A percentile compares a stretch with the other conserved stretches of the same genome.
Evolutionary conservation across 2,888 invertebrate genomes (phyloP).

Genomic region (Dastarcus helophoroides): DNA sequence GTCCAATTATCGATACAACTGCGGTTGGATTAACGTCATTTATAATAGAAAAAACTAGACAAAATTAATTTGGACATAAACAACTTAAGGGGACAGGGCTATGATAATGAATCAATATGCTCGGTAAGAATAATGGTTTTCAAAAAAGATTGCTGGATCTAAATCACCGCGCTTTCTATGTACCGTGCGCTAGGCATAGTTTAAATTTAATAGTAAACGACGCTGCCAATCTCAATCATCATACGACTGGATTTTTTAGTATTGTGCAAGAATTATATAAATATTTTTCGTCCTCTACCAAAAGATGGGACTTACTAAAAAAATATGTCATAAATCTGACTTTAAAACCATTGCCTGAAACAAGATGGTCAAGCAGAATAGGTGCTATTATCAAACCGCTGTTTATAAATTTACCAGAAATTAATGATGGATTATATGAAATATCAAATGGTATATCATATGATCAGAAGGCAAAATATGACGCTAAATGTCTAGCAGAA

Average conservation of each 20-base stretch:
- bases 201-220: slow-evolving; percentile 22
- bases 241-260: slow-evolving; percentile 16
- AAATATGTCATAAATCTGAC: slow-evolving; percentile 8
- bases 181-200: slow-evolving; percentile 20
- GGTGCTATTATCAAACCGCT: slow-evolving; percentile 10
- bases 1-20: slow-evolving; percentile 12
- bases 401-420: no score
- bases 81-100: slow-evolving; percentile 14
- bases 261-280: slow-evolving; percentile 19
- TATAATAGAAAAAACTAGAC: slow-evolving; percentile 12
- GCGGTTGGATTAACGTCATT: slow-evolving; percentile 13
- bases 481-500: no score
- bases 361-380: slow-evolving; percentile 11
- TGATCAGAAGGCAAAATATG: no score
- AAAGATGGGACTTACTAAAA: slow-evolving; percentile 10
- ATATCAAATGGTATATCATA: no score
- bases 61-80: slow-evolving; percentile 10
- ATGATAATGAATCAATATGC: slow-evolving; percentile 18
- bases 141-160: slow-evolving; percentile 16
- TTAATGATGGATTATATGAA: no score
- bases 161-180: slow-evolving; percentile 19
- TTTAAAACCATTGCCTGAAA: slow-evolving; percentile 11
- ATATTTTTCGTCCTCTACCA: slow-evolving; percentile 17
- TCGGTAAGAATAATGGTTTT: slow-evolving; percentile 16
- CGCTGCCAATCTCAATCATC: slow-evolving; percentile 14